These are phyloP conservation scores for Rotaria socialis DNA, from an alignment of 2,888 invertebrate species.

Conservation along the genomic window DNA sequence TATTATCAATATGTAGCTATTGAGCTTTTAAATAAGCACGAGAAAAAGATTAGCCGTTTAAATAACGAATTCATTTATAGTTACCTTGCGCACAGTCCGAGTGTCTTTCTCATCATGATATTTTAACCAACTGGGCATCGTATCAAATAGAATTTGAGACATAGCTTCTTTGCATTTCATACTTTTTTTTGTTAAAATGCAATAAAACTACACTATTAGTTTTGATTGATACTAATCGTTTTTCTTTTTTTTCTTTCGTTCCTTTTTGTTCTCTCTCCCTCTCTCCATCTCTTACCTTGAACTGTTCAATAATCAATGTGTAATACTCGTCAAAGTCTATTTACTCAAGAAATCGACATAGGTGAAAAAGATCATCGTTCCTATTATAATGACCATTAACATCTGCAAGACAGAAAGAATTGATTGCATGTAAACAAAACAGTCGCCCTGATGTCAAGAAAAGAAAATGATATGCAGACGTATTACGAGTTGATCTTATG, in stretches of 20 bases:
- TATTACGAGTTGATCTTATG: background rate
- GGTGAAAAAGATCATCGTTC: constrained; percentile 12
- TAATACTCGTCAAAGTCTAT: background rate
- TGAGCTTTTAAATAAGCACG: no score
- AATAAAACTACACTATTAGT: background rate
- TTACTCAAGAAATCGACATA: background rate
- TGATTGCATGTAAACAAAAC: background rate
- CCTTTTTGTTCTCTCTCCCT: background rate
- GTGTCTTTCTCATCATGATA: background rate
- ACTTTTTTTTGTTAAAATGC: background rate
- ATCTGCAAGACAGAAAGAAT: background rate
- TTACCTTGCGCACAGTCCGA: background rate
- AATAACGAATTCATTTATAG: background rate
- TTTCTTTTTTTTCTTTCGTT: background rate
- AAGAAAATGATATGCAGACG: background rate
- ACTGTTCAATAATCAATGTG: background rate
- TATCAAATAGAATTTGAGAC: background rate
- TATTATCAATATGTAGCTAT: no score
- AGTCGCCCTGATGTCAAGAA: background rate
- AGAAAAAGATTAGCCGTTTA: no score
- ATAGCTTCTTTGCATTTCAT: background rate
- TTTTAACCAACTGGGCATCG: background rate
- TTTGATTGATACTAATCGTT: background rate
- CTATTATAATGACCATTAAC: constrained; percentile 6
- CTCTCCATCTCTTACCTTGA: background rate